Evolutionary conservation across 2,797 vertebrate species (phyloP).

Genomic region (Sebastes reedi): DNA sequence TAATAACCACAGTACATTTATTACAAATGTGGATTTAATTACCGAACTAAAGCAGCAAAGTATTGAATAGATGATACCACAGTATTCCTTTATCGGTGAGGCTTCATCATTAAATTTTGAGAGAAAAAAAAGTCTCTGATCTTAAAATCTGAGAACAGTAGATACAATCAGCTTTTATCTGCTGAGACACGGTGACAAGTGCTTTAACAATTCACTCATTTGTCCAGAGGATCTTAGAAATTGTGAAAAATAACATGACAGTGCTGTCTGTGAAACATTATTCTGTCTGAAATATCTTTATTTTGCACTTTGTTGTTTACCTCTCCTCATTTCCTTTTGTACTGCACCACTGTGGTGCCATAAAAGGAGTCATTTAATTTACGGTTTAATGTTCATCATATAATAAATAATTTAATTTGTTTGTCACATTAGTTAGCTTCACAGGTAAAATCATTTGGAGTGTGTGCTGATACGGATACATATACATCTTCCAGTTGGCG

Average conservation of each 20-base stretch:
- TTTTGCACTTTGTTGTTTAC: slow-evolving; percentile 45
- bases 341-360: neutral
- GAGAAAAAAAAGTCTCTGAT: neutral
- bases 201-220: slow-evolving; percentile 57
- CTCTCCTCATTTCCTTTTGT: neutral
- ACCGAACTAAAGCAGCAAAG: slow-evolving; percentile 31
- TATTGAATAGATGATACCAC: slow-evolving; percentile 12
- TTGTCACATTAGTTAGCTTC: too few relatives aligned
- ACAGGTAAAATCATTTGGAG: too few relatives aligned
- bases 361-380: neutral
- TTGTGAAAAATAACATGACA: slow-evolving; percentile 55
- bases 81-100: slow-evolving; percentile 14
- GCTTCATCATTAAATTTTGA: slow-evolving; percentile 42
- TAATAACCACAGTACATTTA: slow-evolving; percentile 54
- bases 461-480: too few relatives aligned
- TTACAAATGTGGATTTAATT: slow-evolving; percentile 73
- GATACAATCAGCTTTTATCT: slow-evolving; percentile 49
- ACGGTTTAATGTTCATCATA: neutral
- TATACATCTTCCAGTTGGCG: neutral
- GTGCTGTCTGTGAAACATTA: slow-evolving; percentile 45
- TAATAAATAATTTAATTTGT: neutral
- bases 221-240: slow-evolving; percentile 52
- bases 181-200: slow-evolving; percentile 32
- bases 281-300: slow-evolving; percentile 45
- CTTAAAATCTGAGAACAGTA: slow-evolving; percentile 32